These are phyloP conservation scores for Nymphalis c-album DNA, from an alignment of 2,888 invertebrate genomes.

Conservation along the genomic window DNA sequence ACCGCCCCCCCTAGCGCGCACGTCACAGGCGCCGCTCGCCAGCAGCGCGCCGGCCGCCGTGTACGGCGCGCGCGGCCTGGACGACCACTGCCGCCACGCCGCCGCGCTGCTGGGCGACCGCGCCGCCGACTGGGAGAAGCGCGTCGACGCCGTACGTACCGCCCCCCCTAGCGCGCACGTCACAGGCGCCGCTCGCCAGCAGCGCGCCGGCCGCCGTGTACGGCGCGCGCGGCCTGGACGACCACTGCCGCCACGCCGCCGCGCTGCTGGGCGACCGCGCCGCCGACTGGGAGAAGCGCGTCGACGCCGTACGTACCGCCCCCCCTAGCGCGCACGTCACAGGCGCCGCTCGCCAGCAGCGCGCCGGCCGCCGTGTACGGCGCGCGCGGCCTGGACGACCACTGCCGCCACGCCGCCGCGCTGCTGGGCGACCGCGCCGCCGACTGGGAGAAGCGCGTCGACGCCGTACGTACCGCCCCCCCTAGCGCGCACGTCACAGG, in stretches of 20 bases:
- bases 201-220: constrained; percentile 91
- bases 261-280: constrained; percentile 89
- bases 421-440: constrained; percentile 89
- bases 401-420: constrained; percentile 87
- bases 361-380: constrained; percentile 92
- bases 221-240: constrained; percentile 91
- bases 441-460: constrained; percentile 97
- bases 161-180: no score
- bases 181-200: constrained; percentile 92
- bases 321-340: no score
- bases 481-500: no score
- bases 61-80: constrained; percentile 91
- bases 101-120: constrained; percentile 89
- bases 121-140: constrained; percentile 95
- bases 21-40: constrained; percentile 93
- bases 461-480: constrained; percentile 85
- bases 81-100: constrained; percentile 89
- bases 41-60: constrained; percentile 90
- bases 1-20: background rate
- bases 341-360: constrained; percentile 92
- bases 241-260: constrained; percentile 87
- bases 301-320: constrained; percentile 88
- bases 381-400: constrained; percentile 90
- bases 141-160: constrained; percentile 90
- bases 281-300: constrained; percentile 96